Evolutionary conservation across 1,140 invertebrate genomes (phyloP), one percentile per base, ranked within the genome.

Genomic region (Teleopsis dalmanni): DNA sequence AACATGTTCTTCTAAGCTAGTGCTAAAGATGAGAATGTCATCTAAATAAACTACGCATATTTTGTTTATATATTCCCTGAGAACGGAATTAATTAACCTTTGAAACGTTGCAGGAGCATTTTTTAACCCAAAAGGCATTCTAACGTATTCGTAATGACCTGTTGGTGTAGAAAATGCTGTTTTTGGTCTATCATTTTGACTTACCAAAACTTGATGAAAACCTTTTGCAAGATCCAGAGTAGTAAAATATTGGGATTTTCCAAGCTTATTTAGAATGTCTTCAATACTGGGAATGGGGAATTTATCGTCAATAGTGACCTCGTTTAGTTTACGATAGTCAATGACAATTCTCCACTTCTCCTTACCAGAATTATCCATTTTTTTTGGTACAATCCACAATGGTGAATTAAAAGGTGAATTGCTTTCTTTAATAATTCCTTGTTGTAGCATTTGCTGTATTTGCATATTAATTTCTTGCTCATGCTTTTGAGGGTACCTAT

Each of bases 351-450:
- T 27, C 58, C 61, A 71, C 55, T 58, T 64, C 54, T 67, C 54
- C 34, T 25, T 25, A 19, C 56, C 60, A 16, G 54, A 56, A 19
- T 58, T 48, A 35, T 64, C 60, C 27, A n/a, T 16, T 46, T 51
- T 51, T 33, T 51, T 22, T 65, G 62, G 34, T 41, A 58, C 40
- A 2, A 51, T 40, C 43, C 42, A 46, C 18, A 51, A 33, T 3
- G 43, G 49, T 18, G 27, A 29, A 23, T 55, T 60, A 53, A 60
- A 73, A 8, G 60, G 61, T 23, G 59, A 65, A 27, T 48, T 48
- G n/a, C 59, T 66, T 25, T 55, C 54, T 40, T 51, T 38, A 46
- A 74, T 73, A 11, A 73, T 71, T 14, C 55, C 55, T 52, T 73
- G 54, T 16, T 60, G 38, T 46, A 69, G 49, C 65, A 72, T 68